Evolutionary conservation across 2,888 invertebrate species (phyloP).

Genomic region (Pseudococcus viburni): DNA sequence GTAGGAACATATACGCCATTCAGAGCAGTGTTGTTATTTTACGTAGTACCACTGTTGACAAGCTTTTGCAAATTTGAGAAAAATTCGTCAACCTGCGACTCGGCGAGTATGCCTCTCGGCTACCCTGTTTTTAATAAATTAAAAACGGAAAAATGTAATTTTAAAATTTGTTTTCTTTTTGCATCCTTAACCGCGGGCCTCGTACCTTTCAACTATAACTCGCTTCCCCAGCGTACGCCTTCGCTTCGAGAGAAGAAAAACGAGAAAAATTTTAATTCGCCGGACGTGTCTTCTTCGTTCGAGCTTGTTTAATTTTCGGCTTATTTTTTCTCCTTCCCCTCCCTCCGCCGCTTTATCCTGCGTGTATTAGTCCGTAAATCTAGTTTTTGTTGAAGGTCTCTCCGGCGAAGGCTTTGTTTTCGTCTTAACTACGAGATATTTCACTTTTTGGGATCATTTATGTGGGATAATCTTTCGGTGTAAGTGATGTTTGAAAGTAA

Average conservation of each 20-base stretch:
- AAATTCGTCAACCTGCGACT: conserved; percentile 38
- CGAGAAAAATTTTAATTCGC: conserved; percentile 20
- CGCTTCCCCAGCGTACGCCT: background rate
- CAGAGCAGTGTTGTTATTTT: background rate
- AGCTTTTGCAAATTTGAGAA: background rate
- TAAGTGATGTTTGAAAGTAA: background rate
- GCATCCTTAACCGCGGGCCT: conserved; percentile 29
- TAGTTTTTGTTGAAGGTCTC: conserved; percentile 17
- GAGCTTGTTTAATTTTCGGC: conserved; percentile 27
- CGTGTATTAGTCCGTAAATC: conserved; percentile 4
- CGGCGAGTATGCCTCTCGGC: background rate
- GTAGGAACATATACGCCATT: background rate
- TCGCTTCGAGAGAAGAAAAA: background rate
- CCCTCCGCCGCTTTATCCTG: background rate
- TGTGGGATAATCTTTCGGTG: background rate
- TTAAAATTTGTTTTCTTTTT: conserved; percentile 37
- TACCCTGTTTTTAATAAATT: conserved; percentile 29
- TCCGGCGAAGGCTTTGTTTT: background rate
- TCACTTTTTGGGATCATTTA: conserved; percentile 7
- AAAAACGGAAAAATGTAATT: conserved; percentile 36
- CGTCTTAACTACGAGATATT: background rate
- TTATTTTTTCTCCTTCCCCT: background rate
- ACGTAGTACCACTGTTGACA: background rate
- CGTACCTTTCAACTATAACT: background rate
- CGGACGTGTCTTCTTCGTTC: conserved; percentile 37